Evolutionary conservation across 2,113 vertebrate species (phyloP).

Genomic region (Probosciger aterrimus): DNA sequence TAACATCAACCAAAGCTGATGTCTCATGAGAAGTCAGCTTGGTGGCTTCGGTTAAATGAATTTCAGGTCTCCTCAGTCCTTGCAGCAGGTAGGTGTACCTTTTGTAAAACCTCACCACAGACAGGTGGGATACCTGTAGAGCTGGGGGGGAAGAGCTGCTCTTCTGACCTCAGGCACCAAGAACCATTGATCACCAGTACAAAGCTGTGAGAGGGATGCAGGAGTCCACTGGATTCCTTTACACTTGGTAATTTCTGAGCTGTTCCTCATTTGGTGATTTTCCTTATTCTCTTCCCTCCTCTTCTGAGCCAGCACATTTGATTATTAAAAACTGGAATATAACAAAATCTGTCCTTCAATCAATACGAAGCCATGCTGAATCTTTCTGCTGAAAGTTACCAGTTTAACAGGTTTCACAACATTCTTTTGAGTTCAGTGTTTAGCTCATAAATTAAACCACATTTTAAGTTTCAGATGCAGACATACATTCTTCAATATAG

Average conservation of each 20-base stretch:
- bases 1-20: rapidly evolving
- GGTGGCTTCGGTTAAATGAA: rapidly evolving
- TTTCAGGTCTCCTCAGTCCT: background rate
- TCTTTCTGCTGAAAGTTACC: slow-evolving; percentile 41
- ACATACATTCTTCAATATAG: rapidly evolving
- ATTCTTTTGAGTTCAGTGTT: slow-evolving; percentile 20
- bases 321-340: slow-evolving; percentile 20
- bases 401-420: slow-evolving; percentile 50
- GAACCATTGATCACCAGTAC: background rate
- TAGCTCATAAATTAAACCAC: slow-evolving; percentile 2
- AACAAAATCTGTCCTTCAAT: slow-evolving; percentile 37
- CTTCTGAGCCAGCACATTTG: slow-evolving; percentile 40
- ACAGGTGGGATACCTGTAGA: background rate
- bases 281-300: background rate
- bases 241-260: background rate
- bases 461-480: background rate
- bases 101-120: background rate
- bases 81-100: background rate
- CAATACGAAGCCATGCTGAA: slow-evolving; percentile 14
- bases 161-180: background rate
- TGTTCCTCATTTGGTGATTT: background rate
- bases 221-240: background rate
- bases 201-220: background rate
- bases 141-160: background rate
- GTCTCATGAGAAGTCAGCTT: background rate